Conservation (phyloP, 2,113 vertebrate species). For the Benitochromis conjunctus region DNA sequence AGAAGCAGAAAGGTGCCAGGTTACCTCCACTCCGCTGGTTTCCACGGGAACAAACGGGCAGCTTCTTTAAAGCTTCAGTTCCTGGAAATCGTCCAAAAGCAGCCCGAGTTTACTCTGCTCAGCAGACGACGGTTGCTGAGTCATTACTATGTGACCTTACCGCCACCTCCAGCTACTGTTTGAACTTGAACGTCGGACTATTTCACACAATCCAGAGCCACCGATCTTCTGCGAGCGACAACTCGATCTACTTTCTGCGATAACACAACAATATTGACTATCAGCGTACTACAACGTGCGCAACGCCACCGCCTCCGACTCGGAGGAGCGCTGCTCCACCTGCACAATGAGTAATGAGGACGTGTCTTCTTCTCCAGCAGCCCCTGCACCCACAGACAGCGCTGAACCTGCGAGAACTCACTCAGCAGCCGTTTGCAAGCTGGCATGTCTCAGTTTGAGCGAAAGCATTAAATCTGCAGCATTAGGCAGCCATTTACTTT, state of each 20-base stretch:
- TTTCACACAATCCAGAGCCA: background rate
- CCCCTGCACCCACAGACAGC: background rate
- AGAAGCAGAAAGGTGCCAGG: background rate
- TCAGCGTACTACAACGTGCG: background rate
- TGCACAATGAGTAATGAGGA: slow-evolving; percentile 8
- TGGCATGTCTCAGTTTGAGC: background rate
- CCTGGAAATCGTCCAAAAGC: background rate
- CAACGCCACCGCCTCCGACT: slow-evolving; percentile 20
- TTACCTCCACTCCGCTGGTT: background rate
- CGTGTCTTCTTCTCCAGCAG: background rate
- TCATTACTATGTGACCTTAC: slow-evolving; percentile 46
- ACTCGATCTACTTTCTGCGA: background rate
- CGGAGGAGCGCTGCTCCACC: background rate
- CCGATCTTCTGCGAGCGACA: background rate
- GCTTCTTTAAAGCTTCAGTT: background rate
- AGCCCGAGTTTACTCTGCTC: background rate
- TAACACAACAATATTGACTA: background rate
- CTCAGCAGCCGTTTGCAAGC: background rate
- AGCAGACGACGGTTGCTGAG: slow-evolving; percentile 25
- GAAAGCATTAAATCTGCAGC: background rate
- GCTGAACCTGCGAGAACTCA: background rate
- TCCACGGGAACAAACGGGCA: background rate
- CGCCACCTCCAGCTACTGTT: background rate
- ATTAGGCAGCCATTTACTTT: background rate
- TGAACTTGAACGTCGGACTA: background rate